Evolutionary conservation across 2,797 vertebrate species (phyloP).

Genomic region (Champsocephalus gunnari): DNA sequence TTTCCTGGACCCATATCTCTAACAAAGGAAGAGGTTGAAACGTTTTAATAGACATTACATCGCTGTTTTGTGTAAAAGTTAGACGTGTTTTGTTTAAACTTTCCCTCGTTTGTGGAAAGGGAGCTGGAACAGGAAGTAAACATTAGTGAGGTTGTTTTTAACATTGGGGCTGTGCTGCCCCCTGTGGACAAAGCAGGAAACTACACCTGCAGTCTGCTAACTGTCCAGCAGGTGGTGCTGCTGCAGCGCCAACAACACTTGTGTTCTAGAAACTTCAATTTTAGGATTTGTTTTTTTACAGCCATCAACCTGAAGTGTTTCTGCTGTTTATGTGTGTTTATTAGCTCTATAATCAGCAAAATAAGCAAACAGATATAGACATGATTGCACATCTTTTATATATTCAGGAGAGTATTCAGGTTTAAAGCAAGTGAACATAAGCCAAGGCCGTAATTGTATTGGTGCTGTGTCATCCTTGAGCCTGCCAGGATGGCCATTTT

Average conservation of each 20-base stretch:
- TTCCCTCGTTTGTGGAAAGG: constrained; percentile 56
- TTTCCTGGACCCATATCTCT: constrained; percentile 68
- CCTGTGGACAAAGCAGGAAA: constrained; percentile 20
- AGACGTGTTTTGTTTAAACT: constrained; percentile 39
- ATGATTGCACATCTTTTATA: background rate
- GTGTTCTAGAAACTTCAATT: constrained; percentile 62
- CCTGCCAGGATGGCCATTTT: constrained; percentile 72
- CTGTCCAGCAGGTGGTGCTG: constrained; percentile 54
- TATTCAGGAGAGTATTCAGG: background rate
- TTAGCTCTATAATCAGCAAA: background rate
- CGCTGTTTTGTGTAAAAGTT: background rate
- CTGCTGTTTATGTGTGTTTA: constrained; percentile 1
- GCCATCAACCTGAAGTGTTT: background rate
- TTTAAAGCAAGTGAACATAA: constrained; percentile 51
- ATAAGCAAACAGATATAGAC: background rate
- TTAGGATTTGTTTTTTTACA: background rate
- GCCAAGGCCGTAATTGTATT: constrained; percentile 56
- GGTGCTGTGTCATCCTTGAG: constrained; percentile 77
- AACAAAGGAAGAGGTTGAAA: constrained; percentile 24
- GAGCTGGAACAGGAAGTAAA: constrained; percentile 62
- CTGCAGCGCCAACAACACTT: background rate
- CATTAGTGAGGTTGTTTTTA: accelerated
- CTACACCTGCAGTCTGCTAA: background rate
- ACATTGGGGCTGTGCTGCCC: constrained; percentile 40
- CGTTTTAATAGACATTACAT: constrained; percentile 20